Evolutionary conservation across 2,888 invertebrate species (phyloP), one percentile per base, ranked within the genome.

Genomic region (Myopa testacea): DNA sequence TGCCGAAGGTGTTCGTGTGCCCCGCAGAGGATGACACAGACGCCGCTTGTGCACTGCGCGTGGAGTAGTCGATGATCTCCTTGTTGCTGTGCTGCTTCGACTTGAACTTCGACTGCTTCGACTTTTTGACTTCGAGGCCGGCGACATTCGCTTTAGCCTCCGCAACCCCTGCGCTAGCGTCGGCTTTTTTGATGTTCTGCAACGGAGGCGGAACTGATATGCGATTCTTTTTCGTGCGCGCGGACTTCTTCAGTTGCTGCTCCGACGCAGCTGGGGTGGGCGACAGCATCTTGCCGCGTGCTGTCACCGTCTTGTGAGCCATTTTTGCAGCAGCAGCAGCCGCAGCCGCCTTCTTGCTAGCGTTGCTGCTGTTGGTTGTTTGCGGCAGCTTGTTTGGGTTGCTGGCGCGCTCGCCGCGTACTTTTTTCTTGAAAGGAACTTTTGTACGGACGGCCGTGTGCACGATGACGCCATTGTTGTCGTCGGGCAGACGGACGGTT

Each of bases 371-470:
- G 75, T 55, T 76, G 19, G 70, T 80, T 4, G 37, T 34, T 16
- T 58, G 83, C 78, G 14, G 34, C 37, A 14, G 65, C 37, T 37
- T 34, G 45, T 81, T 84, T 74, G 84, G 84, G 80, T 82, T 86
- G 38, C 10, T 45, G 74, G 81, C 83, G 52, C 89, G 86, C 80
- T 90, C 89, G 67, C 89, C 89, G 62, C 90, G 86, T 52, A 96
- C 96, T 89, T 95, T 95, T 88, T 95, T 94, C 90, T 95, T 96
- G 81, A 96, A 92, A 63, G 96, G 96, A 78, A 96, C 91, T 90
- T 96, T 96, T 72, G 95, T 94, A 82, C 96, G 93, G 81, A 96
- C 93, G 80, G 95, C 96, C 76, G 95, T 96, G 86, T 97, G 96
- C 3, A 96, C 94, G 81, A 95, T 95, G 55, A 93, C 93, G 81